Conservation (phyloP, 2,888 invertebrate genomes). For the Acanthosepion pharaonis region DNA sequence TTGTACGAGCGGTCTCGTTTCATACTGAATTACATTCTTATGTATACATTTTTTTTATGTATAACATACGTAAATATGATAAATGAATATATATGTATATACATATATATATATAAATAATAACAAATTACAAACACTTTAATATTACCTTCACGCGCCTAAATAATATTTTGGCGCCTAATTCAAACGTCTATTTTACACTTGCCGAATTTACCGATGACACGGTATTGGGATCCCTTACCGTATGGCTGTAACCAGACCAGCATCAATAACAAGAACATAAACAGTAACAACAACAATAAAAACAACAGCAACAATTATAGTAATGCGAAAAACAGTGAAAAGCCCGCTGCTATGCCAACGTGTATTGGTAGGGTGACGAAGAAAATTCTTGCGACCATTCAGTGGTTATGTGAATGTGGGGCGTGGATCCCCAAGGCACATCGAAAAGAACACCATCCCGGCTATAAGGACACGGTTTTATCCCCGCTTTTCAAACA, state of each 20-base stretch:
- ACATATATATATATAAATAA: too few species aligned
- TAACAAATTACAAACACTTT: too few species aligned
- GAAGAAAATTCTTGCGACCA: slow-evolving; percentile 1
- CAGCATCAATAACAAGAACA: not conserved
- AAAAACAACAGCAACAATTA: not conserved
- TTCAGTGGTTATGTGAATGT: slow-evolving; percentile 46
- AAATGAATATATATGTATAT: too few species aligned
- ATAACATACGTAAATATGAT: too few species aligned
- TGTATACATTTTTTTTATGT: too few species aligned
- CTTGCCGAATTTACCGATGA: too few species aligned
- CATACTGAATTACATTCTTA: too few species aligned
- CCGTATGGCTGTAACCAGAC: not conserved
- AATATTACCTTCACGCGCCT: too few species aligned
- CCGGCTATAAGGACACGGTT: slow-evolving; percentile 39
- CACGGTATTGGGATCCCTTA: too few species aligned
- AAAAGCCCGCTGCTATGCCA: not conserved
- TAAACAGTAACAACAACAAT: not conserved
- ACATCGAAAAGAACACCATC: not conserved
- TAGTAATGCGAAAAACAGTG: not conserved
- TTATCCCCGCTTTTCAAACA: slow-evolving; percentile 35
- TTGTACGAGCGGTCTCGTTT: too few species aligned
- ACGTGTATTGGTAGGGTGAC: not conserved
- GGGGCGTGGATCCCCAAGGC: slow-evolving; percentile 43
- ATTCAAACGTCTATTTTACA: too few species aligned
- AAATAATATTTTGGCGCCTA: too few species aligned